Conservation (phyloP, 2,113 vertebrate genomes). For the Phyllopteryx taeniolatus region DNA sequence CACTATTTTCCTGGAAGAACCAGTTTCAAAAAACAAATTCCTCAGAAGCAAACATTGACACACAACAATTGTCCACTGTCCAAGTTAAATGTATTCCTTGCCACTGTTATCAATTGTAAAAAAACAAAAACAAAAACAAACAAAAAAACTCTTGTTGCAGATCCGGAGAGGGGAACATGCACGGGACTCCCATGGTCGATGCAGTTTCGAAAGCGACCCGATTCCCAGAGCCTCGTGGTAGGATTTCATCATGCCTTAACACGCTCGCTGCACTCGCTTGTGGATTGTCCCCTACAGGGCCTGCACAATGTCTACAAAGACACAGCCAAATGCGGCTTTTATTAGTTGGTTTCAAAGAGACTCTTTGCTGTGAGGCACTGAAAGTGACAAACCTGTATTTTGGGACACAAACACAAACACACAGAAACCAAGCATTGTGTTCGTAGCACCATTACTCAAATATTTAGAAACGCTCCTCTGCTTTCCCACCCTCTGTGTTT, state of each 20-base stretch:
- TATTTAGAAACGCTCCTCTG: background rate
- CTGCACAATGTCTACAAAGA: conserved; percentile 14
- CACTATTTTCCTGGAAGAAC: conserved; percentile 28
- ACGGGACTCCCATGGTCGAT: conserved; percentile 31
- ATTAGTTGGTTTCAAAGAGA: conserved; percentile 10
- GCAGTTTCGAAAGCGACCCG: conserved; percentile 6
- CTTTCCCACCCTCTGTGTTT: conserved; percentile 14
- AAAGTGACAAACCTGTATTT: background rate
- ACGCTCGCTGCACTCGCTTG: conserved; percentile 37
- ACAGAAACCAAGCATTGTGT: background rate
- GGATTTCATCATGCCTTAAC: conserved; percentile 38
- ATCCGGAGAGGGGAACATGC: background rate
- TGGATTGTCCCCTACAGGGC: conserved; percentile 40
- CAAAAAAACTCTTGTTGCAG: background rate
- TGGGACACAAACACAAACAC: background rate
- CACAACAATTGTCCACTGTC: background rate
- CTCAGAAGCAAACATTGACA: background rate
- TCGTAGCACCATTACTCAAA: background rate
- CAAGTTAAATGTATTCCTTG: conserved; percentile 9
- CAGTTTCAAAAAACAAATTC: conserved; percentile 2
- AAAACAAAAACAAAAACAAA: background rate
- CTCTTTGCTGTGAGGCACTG: background rate
- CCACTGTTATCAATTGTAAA: background rate
- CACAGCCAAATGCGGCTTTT: conserved; percentile 22
- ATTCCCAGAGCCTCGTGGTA: conserved; percentile 33